These are phyloP conservation scores for Archocentrus centrarchus DNA, from an alignment of 2,113 vertebrate genomes.

Conservation along the genomic window DNA sequence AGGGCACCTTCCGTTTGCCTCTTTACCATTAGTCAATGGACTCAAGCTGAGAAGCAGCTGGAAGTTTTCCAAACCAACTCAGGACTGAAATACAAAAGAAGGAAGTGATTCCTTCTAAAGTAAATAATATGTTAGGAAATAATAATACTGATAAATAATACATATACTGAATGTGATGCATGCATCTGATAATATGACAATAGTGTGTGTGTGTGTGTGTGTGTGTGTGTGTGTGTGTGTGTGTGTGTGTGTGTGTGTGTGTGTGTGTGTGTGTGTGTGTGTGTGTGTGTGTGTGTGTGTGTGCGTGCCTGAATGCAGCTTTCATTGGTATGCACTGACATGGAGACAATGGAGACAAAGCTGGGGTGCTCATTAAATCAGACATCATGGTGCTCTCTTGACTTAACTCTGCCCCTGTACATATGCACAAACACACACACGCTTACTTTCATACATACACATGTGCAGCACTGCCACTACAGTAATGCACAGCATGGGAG, in stretches of 20 bases:
- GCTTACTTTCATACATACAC: neutral
- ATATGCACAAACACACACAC: slow-evolving; percentile 35
- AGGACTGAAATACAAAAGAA: neutral
- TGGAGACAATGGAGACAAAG: slow-evolving; percentile 63
- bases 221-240: slow-evolving; percentile 15
- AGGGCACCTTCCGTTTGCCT: slow-evolving; percentile 4
- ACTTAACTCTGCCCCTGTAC: slow-evolving; percentile 32
- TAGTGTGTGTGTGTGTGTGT: neutral
- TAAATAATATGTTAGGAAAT: neutral
- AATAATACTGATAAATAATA: too few species aligned
- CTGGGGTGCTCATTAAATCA: slow-evolving; percentile 55
- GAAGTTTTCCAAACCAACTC: slow-evolving; percentile 24
- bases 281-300: slow-evolving; percentile 15
- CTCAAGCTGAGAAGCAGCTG: slow-evolving; percentile 40
- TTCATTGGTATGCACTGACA: slow-evolving; percentile 64
- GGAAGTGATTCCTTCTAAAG: neutral
- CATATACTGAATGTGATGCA: neutral
- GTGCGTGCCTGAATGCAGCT: slow-evolving; percentile 4
- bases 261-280: neutral
- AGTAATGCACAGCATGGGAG: slow-evolving; percentile 47
- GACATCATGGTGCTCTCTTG: slow-evolving; percentile 62
- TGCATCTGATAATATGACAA: neutral
- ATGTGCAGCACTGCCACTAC: slow-evolving; percentile 40
- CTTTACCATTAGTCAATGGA: slow-evolving; percentile 30
- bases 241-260: slow-evolving; percentile 6